Conservation (phyloP, 2,888 invertebrate species). For the Micoletzkya japonica region DNA sequence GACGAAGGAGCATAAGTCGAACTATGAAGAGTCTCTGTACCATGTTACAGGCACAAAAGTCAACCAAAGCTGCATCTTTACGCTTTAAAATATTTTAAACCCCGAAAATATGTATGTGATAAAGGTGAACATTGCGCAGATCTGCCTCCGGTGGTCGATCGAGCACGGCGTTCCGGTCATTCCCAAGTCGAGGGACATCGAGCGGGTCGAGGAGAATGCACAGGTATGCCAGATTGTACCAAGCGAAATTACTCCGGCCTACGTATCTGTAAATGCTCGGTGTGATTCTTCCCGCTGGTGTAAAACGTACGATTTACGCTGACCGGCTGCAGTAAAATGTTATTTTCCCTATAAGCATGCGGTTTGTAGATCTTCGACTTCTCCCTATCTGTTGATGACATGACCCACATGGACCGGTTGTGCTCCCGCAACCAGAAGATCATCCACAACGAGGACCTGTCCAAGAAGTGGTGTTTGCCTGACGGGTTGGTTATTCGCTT, state of each 20-base stretch:
- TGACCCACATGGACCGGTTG: conserved; percentile 46
- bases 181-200: conserved; percentile 64
- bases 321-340: no score
- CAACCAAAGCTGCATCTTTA: no score
- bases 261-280: no score
- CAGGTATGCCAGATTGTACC: conserved; percentile 46
- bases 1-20: no score
- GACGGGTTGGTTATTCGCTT: conserved; percentile 60
- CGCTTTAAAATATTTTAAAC: no score
- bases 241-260: no score
- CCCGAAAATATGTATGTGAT: no score
- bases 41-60: no score
- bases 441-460: conserved; percentile 58
- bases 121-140: no score
- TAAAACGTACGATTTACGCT: no score
- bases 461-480: conserved; percentile 61
- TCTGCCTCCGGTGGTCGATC: conserved; percentile 65
- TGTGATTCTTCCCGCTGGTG: no score
- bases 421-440: conserved; percentile 51
- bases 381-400: conserved; percentile 40
- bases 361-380: conserved; percentile 63
- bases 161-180: conserved; percentile 65
- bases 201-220: conserved; percentile 63
- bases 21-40: no score
- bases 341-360: background rate